Conservation (phyloP, 1,140 invertebrate genomes). For the Acromyrmex charruanus region DNA sequence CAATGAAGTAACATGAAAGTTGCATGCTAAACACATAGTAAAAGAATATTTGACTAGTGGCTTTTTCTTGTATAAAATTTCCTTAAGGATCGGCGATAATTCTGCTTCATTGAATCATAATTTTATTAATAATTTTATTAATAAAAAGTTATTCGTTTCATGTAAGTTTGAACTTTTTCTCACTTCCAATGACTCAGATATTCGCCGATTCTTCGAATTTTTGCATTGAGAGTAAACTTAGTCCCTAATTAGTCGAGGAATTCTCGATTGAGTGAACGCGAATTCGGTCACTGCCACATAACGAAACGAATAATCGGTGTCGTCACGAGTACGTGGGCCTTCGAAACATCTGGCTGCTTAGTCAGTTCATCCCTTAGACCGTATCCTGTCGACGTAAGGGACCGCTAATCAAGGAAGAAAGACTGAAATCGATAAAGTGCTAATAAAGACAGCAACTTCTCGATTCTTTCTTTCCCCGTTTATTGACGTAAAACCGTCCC, state of each 20-base stretch:
- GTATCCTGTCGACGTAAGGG: slow-evolving; percentile 5
- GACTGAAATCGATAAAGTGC: slow-evolving; percentile 17
- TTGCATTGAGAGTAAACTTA: slow-evolving; percentile 1
- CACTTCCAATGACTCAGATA: not conserved
- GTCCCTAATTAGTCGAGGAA: slow-evolving; percentile 12
- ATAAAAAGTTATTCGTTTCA: not conserved
- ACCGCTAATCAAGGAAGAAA: not conserved
- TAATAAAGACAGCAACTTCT: slow-evolving; percentile 3
- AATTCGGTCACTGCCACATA: slow-evolving; percentile 65
- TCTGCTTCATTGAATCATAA: not conserved
- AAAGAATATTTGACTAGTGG: not conserved
- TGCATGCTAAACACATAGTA: not conserved
- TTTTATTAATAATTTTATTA: not conserved
- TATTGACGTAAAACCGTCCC: not conserved
- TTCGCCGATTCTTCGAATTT: slow-evolving; percentile 16
- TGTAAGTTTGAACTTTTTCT: not conserved
- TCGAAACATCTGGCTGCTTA: slow-evolving; percentile 60
- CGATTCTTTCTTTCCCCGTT: not conserved
- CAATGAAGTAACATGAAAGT: not conserved
- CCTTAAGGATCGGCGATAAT: not conserved
- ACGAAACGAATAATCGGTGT: slow-evolving; percentile 67
- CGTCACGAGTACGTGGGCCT: slow-evolving; percentile 75
- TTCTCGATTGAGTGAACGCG: slow-evolving; percentile 47
- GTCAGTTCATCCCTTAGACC: slow-evolving; percentile 48
- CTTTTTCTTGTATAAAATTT: not conserved